phyloP scores from a whole-genome alignment of 2,888 invertebrate species.

The Eupsilia transversa region DNA sequence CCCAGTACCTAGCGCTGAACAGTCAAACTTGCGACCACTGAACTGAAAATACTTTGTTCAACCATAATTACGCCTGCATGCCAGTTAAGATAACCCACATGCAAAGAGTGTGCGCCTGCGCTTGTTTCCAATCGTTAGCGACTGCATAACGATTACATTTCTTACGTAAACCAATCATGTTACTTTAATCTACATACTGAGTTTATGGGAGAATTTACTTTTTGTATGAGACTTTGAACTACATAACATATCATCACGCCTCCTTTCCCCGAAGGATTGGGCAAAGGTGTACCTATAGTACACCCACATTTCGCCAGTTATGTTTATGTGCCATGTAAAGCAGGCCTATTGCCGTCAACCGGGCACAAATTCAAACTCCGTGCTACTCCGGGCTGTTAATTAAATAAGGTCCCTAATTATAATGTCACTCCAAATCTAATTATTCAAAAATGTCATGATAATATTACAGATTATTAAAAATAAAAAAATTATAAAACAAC shows the following conservation, averaged over 20 bases:
- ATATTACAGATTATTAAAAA: no score
- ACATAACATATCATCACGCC: neutral
- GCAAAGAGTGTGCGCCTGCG: conserved; percentile 16
- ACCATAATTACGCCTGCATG: neutral
- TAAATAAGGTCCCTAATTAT: no score
- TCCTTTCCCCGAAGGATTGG: neutral
- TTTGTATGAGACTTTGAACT: conserved; percentile 21
- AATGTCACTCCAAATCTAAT: no score
- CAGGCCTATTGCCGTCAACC: no score
- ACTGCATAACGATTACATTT: conserved; percentile 22
- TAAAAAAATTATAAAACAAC: no score
- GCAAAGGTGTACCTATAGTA: neutral
- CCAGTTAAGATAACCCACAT: conserved; percentile 35
- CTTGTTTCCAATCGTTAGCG: conserved; percentile 23
- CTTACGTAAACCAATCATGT: conserved; percentile 31
- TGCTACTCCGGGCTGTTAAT: no score
- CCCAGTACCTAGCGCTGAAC: neutral
- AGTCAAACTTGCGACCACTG: neutral
- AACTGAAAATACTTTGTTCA: neutral
- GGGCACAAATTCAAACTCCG: no score
- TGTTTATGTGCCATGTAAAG: neutral
- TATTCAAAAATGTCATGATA: no score
- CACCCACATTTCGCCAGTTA: neutral
- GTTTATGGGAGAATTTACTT: conserved; percentile 25
- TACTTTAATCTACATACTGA: conserved; percentile 44